Conservation (phyloP, 2,888 invertebrate genomes). For the Mesorhabditis belari region DNA sequence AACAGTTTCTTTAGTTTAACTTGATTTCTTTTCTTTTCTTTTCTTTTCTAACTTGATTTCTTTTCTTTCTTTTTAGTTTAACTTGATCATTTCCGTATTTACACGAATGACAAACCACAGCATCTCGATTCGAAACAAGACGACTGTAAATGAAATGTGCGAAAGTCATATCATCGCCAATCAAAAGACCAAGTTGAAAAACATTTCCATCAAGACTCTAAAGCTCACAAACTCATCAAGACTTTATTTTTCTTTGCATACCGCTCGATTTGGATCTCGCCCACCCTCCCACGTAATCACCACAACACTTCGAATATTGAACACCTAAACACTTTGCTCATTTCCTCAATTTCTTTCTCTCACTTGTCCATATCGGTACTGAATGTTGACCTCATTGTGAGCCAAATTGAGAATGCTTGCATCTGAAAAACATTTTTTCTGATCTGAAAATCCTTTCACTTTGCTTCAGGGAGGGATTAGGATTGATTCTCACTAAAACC, state of each 20-base stretch:
- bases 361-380: slow-evolving; percentile 47
- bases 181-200: slow-evolving; percentile 51
- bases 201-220: slow-evolving; percentile 31
- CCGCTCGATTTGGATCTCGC: slow-evolving; percentile 14
- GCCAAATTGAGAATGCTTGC: slow-evolving; percentile 41
- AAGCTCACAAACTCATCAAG: no score
- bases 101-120: slow-evolving; percentile 47
- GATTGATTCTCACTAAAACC: no score
- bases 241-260: slow-evolving; percentile 4
- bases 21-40: no score
- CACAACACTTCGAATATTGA: slow-evolving; percentile 45
- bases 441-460: no score
- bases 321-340: slow-evolving; percentile 15
- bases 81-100: no score
- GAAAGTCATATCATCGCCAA: slow-evolving; percentile 49
- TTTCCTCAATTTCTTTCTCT: neutral
- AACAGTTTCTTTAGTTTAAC: no score
- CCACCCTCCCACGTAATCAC: slow-evolving; percentile 51
- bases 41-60: no score
- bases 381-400: slow-evolving; percentile 52
- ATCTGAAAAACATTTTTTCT: slow-evolving; percentile 28
- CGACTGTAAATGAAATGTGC: slow-evolving; percentile 52
- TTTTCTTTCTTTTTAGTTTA: no score
- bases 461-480: no score
- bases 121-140: slow-evolving; percentile 31